Conservation (phyloP, 2,888 invertebrate genomes). For the Miltochrista miniata region DNA sequence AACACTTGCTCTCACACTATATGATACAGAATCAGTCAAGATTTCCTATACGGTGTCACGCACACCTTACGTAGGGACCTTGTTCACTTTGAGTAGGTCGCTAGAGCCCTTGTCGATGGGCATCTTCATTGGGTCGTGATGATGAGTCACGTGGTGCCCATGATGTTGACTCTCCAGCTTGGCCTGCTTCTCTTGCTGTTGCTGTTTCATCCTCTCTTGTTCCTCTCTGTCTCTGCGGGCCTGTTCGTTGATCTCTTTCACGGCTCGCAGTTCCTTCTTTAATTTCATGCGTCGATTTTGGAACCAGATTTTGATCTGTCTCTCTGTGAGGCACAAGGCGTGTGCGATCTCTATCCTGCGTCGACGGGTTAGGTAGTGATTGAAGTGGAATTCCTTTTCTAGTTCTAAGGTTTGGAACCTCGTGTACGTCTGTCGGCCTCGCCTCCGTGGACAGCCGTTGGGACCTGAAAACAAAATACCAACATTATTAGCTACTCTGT, state of each 20-base stretch:
- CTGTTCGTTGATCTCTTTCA: conserved; percentile 97
- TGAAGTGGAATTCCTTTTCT: conserved; percentile 99
- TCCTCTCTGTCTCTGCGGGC: conserved; percentile 95
- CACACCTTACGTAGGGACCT: conserved; percentile 89
- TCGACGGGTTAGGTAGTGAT: conserved; percentile 97
- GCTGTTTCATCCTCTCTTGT: conserved; percentile 95
- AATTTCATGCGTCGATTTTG: conserved; percentile 98
- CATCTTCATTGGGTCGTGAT: conserved; percentile 89
- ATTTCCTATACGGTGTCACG: conserved; percentile 61
- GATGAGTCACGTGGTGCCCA: conserved; percentile 87
- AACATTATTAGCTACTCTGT: conserved; percentile 32
- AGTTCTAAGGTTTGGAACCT: conserved; percentile 98
- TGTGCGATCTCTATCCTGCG: conserved; percentile 99
- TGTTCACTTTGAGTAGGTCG: conserved; percentile 91
- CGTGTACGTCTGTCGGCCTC: conserved; percentile 98
- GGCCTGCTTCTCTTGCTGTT: conserved; percentile 94
- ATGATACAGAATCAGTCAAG: conserved; percentile 82
- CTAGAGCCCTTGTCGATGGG: conserved; percentile 89
- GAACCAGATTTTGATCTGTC: conserved; percentile 99
- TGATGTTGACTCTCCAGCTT: conserved; percentile 90
- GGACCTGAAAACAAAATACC: conserved; percentile 89
- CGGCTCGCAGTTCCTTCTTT: conserved; percentile 97
- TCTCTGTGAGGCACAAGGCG: conserved; percentile 96
- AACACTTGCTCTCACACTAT: conserved; percentile 82
- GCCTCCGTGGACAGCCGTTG: conserved; percentile 96